Percentiles rank a stretch among this genome's conserved stretches.
phyloP scores from a whole-genome alignment of 2,797 vertebrate species.

The Ceryle rudis region DNA sequence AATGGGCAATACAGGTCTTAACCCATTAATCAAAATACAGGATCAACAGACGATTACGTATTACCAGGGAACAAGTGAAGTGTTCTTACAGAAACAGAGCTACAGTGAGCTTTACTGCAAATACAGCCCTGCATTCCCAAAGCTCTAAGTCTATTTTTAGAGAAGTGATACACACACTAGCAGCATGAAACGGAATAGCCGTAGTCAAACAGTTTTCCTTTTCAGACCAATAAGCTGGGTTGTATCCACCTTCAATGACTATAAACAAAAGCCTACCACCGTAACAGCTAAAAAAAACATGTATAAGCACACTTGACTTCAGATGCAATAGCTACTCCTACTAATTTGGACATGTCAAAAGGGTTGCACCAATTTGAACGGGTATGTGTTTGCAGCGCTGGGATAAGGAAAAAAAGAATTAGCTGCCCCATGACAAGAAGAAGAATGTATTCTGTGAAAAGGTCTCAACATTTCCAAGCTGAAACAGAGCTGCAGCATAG shows the following conservation, averaged over 20 bases:
- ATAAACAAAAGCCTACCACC: neutral
- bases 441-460: neutral
- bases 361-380: neutral
- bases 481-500: neutral
- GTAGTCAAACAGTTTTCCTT: neutral
- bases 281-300: rapidly evolving
- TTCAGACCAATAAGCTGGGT: neutral
- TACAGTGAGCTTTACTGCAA: neutral
- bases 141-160: neutral
- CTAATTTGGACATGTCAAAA: neutral
- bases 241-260: neutral
- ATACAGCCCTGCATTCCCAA: neutral
- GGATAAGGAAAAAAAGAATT: neutral
- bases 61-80: neutral
- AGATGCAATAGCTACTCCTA: neutral
- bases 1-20: neutral
- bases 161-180: neutral
- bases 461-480: neutral
- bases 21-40: neutral
- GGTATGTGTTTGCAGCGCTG: neutral
- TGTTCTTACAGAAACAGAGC: neutral
- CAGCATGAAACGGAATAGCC: neutral
- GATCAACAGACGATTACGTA: neutral
- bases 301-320: neutral
- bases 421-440: neutral